Evolutionary conservation across 2,113 vertebrate genomes (phyloP).

Genomic region (Gallinago undulata): DNA sequence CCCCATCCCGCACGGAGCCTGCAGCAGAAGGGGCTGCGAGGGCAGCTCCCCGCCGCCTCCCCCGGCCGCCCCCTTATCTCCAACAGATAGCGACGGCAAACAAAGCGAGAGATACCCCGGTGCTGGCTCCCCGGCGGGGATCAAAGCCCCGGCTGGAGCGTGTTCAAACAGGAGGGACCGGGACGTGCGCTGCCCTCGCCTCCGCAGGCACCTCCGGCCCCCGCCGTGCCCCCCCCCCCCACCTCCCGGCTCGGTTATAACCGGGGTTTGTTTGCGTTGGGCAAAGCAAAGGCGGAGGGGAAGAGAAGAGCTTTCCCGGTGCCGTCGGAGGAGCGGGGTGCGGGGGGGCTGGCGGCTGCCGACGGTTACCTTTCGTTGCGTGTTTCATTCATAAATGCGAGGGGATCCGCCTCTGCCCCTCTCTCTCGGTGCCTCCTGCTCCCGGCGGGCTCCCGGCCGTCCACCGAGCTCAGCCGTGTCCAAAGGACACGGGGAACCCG

Average conservation of each 20-base stretch:
- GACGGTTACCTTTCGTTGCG: conserved; percentile 9
- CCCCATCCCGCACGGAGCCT: neutral
- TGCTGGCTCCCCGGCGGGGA: neutral
- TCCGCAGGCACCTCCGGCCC: neutral
- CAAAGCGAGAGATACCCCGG: conserved; percentile 14
- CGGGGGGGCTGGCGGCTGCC: neutral
- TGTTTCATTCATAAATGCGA: conserved; percentile 32
- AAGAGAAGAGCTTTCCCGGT: neutral
- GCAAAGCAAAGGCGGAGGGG: neutral
- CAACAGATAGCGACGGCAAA: conserved; percentile 39
- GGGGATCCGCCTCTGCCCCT: neutral
- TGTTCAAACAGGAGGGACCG: neutral
- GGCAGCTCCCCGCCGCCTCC: neutral
- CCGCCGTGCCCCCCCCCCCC: neutral
- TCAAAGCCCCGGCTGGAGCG: conserved; percentile 30
- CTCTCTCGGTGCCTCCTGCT: neutral
- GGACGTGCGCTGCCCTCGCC: conserved; percentile 5
- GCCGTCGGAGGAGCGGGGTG: neutral
- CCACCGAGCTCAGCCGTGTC: neutral
- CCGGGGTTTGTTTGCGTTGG: neutral
- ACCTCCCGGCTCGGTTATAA: neutral
- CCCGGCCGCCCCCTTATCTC: neutral
- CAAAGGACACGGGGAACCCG: neutral
- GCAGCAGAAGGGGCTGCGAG: neutral
- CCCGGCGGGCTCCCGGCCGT: neutral